Base-by-base conservation (phyloP, 2,888 invertebrate species). In the Dicyrtoma fusca region DNA sequence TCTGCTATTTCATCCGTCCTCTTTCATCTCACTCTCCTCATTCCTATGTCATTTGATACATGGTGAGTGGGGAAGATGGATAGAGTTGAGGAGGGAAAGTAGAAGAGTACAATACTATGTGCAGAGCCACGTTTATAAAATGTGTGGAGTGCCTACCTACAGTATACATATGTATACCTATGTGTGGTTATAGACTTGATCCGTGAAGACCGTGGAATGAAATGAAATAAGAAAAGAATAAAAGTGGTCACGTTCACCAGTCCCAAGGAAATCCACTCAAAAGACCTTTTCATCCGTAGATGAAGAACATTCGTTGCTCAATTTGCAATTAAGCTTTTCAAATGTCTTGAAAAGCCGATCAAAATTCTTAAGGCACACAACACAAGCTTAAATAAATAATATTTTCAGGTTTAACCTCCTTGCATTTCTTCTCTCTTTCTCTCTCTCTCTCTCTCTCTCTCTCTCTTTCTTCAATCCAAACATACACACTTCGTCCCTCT, bases 171-270 rank as follows among this genome's bases (percentile, higher is more conserved):
- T 57, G 57, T 19, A 2, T 17, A 5, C 11, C 4, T 21, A 21
- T 55, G 53, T 19, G 53, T 21, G 53, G 11, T 5, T 4, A 11
- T 49, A 13, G 17, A 19, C 21, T n/a, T 53, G 19, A 21, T 53
- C 21, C 19, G 6, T 17, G 14, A 23, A 25, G 59, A 13, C n/a
- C n/a, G n/a, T n/a, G 34, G 25, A 64, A 59, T 26, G 25, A 34
- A 25, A 59, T 59, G 25, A 59, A 59, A 59, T 59, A 26, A 59
- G 59, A 34, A 34, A 34, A 64, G 45, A 64, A 51, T 65, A 25
- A 65, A 65, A 51, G 26, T 25, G 51, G 65, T 65, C 65, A 65
- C 65, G 65, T 51, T 65, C 65, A 26, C 51, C 5, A 14, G 63
- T 44, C 47, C 47, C 23, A 49, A 26, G 19, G 21, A 63, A 47